Conservation (phyloP, 2,113 vertebrate species). For the Diadophis punctatus region DNA sequence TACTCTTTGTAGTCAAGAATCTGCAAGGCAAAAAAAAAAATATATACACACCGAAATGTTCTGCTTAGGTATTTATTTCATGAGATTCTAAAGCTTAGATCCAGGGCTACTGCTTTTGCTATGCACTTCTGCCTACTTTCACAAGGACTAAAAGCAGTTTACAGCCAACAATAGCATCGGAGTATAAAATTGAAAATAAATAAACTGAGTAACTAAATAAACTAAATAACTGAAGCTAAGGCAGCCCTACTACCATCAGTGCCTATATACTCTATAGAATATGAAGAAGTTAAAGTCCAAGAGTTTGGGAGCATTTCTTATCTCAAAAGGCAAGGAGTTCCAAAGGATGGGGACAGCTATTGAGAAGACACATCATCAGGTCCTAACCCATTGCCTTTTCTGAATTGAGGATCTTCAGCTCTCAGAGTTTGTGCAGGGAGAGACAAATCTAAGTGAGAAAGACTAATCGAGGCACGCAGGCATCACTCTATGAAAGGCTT, state of each 20-base stretch:
- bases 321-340: not conserved
- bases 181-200: not conserved
- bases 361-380: not conserved
- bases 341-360: not conserved
- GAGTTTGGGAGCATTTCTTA: not conserved
- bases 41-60: slow-evolving; percentile 58
- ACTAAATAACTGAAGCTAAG: not conserved
- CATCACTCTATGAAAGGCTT: not conserved
- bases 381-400: not conserved
- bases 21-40: slow-evolving; percentile 62
- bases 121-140: not conserved
- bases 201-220: not conserved
- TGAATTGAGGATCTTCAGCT: not conserved
- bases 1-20: slow-evolving; percentile 66
- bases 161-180: not conserved
- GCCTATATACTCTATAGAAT: not conserved
- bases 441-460: not conserved
- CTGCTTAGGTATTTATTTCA: slow-evolving; percentile 49
- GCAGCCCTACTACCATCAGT: not conserved
- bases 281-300: not conserved
- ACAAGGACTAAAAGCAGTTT: not conserved
- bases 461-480: not conserved
- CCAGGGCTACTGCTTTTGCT: slow-evolving; percentile 39
- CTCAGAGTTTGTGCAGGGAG: not conserved
- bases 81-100: slow-evolving; percentile 50